A percentile compares a stretch with the other conserved stretches of the same genome.
These are phyloP conservation scores for Leptopilina clavipes DNA, from an alignment of 1,140 invertebrate species.

Conservation along the genomic window DNA sequence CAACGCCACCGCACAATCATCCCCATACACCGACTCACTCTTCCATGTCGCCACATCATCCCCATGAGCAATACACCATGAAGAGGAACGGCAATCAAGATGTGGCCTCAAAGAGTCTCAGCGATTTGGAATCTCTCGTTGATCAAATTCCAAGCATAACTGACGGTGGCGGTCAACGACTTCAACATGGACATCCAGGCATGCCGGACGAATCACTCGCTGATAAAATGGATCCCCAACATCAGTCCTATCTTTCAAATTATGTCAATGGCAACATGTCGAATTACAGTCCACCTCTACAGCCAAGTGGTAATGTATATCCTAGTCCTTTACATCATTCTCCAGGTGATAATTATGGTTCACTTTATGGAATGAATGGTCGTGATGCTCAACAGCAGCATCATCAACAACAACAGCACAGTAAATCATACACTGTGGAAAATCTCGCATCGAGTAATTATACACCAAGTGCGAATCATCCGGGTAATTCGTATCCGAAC, in stretches of 20 bases:
- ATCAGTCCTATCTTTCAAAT: slow-evolving; percentile 65
- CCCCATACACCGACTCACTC: slow-evolving; percentile 69
- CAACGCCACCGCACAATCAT: slow-evolving; percentile 69
- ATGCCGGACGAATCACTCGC: slow-evolving; percentile 60
- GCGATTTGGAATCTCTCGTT: slow-evolving; percentile 90
- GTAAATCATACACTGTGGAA: slow-evolving; percentile 72
- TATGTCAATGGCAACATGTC: slow-evolving; percentile 57
- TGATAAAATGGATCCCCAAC: slow-evolving; percentile 62
- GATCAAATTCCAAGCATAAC: slow-evolving; percentile 93
- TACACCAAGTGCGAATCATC: slow-evolving; percentile 67
- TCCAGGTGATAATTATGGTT: slow-evolving; percentile 66
- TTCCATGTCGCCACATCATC: slow-evolving; percentile 69
- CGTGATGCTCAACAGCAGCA: slow-evolving; percentile 58
- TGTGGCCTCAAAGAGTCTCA: slow-evolving; percentile 90
- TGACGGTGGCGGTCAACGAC: slow-evolving; percentile 76
- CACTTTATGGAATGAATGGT: slow-evolving; percentile 63
- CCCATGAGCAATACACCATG: slow-evolving; percentile 69
- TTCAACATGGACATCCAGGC: slow-evolving; percentile 63
- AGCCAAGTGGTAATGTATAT: slow-evolving; percentile 57
- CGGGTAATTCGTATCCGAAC: slow-evolving; percentile 67
- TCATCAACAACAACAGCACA: slow-evolving; percentile 68
- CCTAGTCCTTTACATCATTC: slow-evolving; percentile 63
- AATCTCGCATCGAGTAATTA: slow-evolving; percentile 73
- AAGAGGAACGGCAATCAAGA: slow-evolving; percentile 77
- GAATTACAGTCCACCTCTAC: slow-evolving; percentile 69